Conservation (phyloP, 2,113 vertebrate species). For the Scortum barcoo region DNA sequence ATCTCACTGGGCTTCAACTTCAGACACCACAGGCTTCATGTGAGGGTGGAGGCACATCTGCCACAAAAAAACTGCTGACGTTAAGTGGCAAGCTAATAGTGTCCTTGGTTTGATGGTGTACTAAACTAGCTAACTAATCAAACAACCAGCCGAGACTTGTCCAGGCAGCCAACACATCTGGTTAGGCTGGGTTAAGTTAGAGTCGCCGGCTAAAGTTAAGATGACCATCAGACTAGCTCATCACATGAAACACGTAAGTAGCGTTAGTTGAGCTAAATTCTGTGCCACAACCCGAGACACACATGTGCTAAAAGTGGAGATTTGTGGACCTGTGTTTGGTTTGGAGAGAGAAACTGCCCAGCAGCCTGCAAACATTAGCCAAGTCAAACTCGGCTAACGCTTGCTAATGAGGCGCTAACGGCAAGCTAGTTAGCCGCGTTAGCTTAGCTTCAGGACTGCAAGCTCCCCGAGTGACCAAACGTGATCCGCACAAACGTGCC, state of each 20-base stretch:
- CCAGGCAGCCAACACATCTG: not conserved
- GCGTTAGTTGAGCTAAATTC: constrained; percentile 20
- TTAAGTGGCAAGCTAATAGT: not conserved
- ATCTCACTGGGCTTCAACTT: constrained; percentile 21
- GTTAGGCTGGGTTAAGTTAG: not conserved
- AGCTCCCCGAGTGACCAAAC: constrained; percentile 31
- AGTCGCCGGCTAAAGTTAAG: not conserved
- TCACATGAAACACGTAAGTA: constrained; percentile 12
- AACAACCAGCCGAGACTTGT: not conserved
- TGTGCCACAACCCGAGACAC: constrained; percentile 9
- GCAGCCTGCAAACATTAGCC: constrained; percentile 41
- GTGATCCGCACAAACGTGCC: not conserved
- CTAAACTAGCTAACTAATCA: no score
- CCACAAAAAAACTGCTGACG: not conserved
- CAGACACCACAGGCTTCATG: not conserved
- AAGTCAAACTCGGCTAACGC: constrained; percentile 54
- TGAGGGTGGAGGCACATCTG: not conserved
- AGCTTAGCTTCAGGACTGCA: constrained; percentile 71
- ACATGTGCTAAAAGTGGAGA: not conserved
- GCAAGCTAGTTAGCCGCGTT: constrained; percentile 70
- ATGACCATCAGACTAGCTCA: not conserved
- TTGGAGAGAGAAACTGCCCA: constrained; percentile 13
- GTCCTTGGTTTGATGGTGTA: constrained; percentile 10
- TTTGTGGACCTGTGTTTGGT: not conserved
- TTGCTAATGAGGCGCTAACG: constrained; percentile 63